Evolutionary conservation across 2,797 vertebrate genomes (phyloP), one percentile per base, ranked within the genome.

Genomic region (Allobates femoralis): DNA sequence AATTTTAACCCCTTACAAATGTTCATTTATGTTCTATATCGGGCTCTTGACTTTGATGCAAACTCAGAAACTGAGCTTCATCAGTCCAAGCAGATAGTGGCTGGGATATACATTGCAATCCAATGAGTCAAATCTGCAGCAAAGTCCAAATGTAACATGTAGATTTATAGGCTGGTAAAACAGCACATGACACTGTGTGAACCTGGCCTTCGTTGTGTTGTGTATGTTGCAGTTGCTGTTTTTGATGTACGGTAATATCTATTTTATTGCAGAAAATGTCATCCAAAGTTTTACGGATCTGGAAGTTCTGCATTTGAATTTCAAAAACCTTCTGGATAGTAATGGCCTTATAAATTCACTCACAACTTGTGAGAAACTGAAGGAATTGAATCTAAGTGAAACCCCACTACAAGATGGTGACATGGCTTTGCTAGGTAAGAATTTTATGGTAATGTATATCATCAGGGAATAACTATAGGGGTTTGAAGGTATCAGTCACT

Each of bases 391-490:
- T 41, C 26, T 83, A 21, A 28, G 11, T 56, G 81, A 55, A n/a
- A 26, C 81, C 41, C 10, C n/a, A 26, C 67, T 74, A 16, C 32
- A 37, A 37, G 81, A 83, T 10, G 11, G 56, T 32, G 81, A 83
- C 15, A 75, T 83, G 37, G 81, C 81, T 74, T 75, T 58, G 21
- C 55, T 83, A 71, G 81, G 81, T 83, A 83, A 75, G 46, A 18
- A 7, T 21, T 58, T 58, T 58, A 58, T 58, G 19, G 56, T 58
- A 58, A 58, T 8, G 18, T 58, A 8, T 58, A 58, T n/a, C 56
- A 58, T 58, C 56, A 58, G 56, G 21, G 21, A 5, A 58, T 19
- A 55, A 19, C 3, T 3, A 19, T 19, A 55, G 53, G 12, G 3
- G 12, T 4, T 55, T 16, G 16, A 16, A 55, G 18, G 53, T 15